A percentile compares a stretch with the other conserved stretches of the same genome.
phyloP scores from a whole-genome alignment of 2,888 invertebrate genomes.

The Cantharis rufa region DNA sequence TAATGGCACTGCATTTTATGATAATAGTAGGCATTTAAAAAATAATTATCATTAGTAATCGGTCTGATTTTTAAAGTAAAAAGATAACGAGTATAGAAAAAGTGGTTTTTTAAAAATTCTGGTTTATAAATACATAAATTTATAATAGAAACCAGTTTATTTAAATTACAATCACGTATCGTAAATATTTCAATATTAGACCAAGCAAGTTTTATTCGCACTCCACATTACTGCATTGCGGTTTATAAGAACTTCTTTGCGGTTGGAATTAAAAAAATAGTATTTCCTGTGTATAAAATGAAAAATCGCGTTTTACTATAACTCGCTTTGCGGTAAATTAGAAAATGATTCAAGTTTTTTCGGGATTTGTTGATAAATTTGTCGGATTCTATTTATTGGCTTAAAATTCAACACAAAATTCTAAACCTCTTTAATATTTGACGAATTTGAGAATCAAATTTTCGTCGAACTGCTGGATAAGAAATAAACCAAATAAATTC shows the following conservation, averaged over 20 bases:
- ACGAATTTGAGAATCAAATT: slow-evolving; percentile 14
- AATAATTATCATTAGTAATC: too few relatives aligned
- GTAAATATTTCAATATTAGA: background rate
- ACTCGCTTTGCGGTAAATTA: background rate
- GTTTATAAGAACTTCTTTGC: background rate
- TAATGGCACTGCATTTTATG: too few relatives aligned
- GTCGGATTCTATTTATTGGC: background rate
- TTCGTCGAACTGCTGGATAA: slow-evolving; percentile 9
- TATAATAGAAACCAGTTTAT: background rate
- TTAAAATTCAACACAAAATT: slow-evolving; percentile 5
- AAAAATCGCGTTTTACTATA: background rate
- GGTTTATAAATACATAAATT: too few relatives aligned
- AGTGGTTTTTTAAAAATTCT: too few relatives aligned
- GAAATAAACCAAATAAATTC: slow-evolving; percentile 24
- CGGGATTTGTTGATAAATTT: background rate
- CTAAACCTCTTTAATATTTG: slow-evolving; percentile 12
- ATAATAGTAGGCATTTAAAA: too few relatives aligned
- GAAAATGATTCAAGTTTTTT: background rate
- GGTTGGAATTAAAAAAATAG: background rate
- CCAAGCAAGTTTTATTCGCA: background rate
- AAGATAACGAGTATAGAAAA: too few relatives aligned
- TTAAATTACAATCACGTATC: background rate
- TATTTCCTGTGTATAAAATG: background rate
- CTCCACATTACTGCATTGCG: background rate
- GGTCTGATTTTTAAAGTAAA: too few relatives aligned